These are phyloP conservation scores for Serinus canaria DNA, from an alignment of 2,113 vertebrate species.

Conservation along the genomic window DNA sequence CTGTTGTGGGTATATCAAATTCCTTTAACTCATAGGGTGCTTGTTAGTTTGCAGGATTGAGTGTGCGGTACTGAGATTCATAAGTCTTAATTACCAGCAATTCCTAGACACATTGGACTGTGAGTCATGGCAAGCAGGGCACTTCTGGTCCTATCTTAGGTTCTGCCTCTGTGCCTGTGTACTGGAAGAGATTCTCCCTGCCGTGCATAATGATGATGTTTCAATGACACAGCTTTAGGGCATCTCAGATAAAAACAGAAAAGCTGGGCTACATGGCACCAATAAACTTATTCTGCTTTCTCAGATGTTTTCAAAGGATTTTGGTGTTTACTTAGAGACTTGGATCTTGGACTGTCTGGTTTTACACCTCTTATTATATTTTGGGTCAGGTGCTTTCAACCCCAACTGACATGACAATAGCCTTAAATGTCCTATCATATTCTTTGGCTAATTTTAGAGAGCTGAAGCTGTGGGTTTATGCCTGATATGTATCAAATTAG, in stretches of 20 bases:
- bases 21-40: background rate
- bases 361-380: background rate
- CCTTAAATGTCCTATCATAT: background rate
- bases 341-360: background rate
- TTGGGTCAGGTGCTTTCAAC: background rate
- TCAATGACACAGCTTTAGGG: background rate
- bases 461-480: background rate
- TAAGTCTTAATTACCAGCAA: background rate
- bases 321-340: background rate
- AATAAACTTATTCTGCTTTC: background rate
- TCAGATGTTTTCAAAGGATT: background rate
- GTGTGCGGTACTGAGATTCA: background rate
- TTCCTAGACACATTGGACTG: background rate
- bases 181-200: background rate
- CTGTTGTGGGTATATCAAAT: background rate
- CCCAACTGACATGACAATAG: background rate
- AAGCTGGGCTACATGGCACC: background rate
- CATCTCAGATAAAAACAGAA: background rate
- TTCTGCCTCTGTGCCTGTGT: background rate
- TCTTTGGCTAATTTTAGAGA: background rate
- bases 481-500: background rate
- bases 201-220: background rate
- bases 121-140: background rate
- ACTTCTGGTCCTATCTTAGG: background rate
- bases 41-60: background rate